Evolutionary conservation across 2,797 vertebrate genomes (phyloP), one percentile per base, ranked within the genome.

Genomic region (Rhynchotus rufescens): DNA sequence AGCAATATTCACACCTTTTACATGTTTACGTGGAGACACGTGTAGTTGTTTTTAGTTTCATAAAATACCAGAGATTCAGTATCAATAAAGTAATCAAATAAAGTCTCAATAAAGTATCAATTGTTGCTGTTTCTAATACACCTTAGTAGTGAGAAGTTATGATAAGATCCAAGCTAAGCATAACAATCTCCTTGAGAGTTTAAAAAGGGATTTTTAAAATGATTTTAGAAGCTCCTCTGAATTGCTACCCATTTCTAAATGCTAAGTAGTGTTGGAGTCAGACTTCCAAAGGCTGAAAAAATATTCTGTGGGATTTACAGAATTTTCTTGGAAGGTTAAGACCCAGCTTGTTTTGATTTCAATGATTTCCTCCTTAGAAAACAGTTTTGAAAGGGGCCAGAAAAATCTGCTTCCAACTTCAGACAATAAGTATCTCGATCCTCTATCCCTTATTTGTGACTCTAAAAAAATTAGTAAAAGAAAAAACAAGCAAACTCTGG

Each of bases 361-460:
- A 72, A 6, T 22, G 14, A 14, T 52, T 65, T 54, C 19, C 16
- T 6, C 47, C 26, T 45, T 32, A 21, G 45, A 42, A 62, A 74
- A 36, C 17, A 16, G 22, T 51, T 80, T 34, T 17, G 71, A 51
- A 64, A 73, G 56, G 73, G 65, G 56, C 56, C 25, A 20, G 40
- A 56, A 49, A 71, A 84, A 68, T 80, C 60, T 10, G 15, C 30
- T 77, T 80, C 60, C 79, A 44, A 72, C 79, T 80, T 72, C 40
- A 61, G 57, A 32, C 40, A 61, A 75, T 69, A 11, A 73, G 61
- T 9, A 7, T 77, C 66, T 42, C 47, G 16, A 23, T 4, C 79
- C 64, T 68, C 74, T 23, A 6, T 49, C 30, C 30, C 52, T 47
- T 42, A 79, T 15, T 45, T 16, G 15, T 16, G 28, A 47, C 34